Evolutionary conservation across 1,140 invertebrate genomes (phyloP).

Genomic region (Bombus huntii): DNA sequence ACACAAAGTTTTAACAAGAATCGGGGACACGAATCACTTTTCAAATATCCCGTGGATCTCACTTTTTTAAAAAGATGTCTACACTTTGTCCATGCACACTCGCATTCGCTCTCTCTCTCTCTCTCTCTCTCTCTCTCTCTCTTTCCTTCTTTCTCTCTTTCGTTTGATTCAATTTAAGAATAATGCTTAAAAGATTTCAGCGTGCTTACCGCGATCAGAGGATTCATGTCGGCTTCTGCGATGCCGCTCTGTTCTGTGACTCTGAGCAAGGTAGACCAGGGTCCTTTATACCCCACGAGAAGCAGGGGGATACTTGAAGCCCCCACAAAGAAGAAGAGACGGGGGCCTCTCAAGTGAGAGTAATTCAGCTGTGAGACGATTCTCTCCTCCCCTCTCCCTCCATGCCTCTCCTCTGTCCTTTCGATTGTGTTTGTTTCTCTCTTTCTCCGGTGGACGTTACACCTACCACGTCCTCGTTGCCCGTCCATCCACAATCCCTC

Average conservation of each 20-base stretch:
- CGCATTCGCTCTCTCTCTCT: neutral
- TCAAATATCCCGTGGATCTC: slow-evolving; percentile 1
- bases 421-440: slow-evolving; percentile 51
- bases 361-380: slow-evolving; percentile 75
- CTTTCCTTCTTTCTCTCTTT: slow-evolving; percentile 2
- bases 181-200: slow-evolving; percentile 56
- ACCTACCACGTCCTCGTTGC: slow-evolving; percentile 25
- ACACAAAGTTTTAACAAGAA: neutral
- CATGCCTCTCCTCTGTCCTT: slow-evolving; percentile 32
- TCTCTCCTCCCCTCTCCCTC: slow-evolving; percentile 67
- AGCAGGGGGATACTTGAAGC: slow-evolving; percentile 61
- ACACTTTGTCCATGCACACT: slow-evolving; percentile 18
- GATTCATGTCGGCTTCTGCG: slow-evolving; percentile 82
- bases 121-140: neutral
- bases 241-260: slow-evolving; percentile 82
- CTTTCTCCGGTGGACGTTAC: slow-evolving; percentile 17
- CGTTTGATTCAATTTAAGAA: slow-evolving; percentile 24
- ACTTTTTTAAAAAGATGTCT: slow-evolving; percentile 7
- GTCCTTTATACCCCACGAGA: slow-evolving; percentile 79
- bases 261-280: slow-evolving; percentile 77
- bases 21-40: slow-evolving; percentile 30
- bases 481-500: neutral
- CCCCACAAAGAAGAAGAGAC: slow-evolving; percentile 76
- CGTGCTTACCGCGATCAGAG: slow-evolving; percentile 82
- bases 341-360: slow-evolving; percentile 79